Evolutionary conservation across 2,797 vertebrate genomes (phyloP), one percentile per base, ranked within the genome.

Genomic region (Nyctibius grandis): DNA sequence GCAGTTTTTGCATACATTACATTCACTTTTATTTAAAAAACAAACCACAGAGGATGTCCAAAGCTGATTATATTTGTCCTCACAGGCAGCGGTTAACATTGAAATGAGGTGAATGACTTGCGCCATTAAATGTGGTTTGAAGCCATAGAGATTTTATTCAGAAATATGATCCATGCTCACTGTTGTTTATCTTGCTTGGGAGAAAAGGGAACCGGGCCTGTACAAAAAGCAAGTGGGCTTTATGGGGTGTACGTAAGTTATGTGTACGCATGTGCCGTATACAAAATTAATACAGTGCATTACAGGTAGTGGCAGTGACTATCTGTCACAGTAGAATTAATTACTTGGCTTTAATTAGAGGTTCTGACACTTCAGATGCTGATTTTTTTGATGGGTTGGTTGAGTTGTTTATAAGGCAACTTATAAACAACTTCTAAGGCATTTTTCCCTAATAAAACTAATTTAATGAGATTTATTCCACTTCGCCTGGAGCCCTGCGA

Each of bases 271-370:
- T 38, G 53, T 91, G 84, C 74, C 47, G 61, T 29, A 45, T 70
- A 80, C 72, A 89, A 81, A 48, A 23, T 77, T 92, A 93, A 85
- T 60, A 44, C 50, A 82, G 50, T 74, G 78, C 74, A 42, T 75
- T 85, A 88, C 90, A 94, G 81, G 87, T 88, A 88, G 63, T 65
- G 73, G 51, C 73, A 90, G 77, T 77, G 90, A 61, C 74, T 95
- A 60, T 93, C 75, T 84, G 59, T 93, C 83, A 90, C 40, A 68
- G 72, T 65, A 63, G 36, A 96, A 96, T 91, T 93, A 95, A 80
- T 93, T 96, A 74, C 83, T 94, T 97, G 91, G 88, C 75, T 96
- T 78, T 94, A 93, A 91, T 91, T 29, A 44, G 57, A 48, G 36
- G 69, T 90, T 91, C 61, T 93, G 88, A 88, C 73, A 70, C 85